These are phyloP conservation scores for Cirrhinus molitorella DNA, from an alignment of 2,797 vertebrate genomes.

Conservation along the genomic window DNA sequence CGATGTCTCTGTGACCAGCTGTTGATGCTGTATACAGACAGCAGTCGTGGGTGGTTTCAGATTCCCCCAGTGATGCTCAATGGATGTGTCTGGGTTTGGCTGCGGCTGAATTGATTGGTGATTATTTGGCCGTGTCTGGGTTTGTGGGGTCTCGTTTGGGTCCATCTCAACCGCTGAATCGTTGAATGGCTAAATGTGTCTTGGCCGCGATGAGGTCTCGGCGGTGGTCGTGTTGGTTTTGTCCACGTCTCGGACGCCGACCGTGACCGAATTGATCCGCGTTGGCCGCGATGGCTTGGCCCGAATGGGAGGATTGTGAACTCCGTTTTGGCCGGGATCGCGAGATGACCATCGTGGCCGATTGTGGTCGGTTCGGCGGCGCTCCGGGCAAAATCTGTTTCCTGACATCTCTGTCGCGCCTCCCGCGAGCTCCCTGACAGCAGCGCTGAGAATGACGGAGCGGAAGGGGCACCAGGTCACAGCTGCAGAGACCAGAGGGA, in stretches of 20 bases:
- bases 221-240: constrained; percentile 41
- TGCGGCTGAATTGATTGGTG: constrained; percentile 27
- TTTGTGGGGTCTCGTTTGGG: constrained; percentile 37
- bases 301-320: constrained; percentile 22
- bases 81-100: constrained; percentile 44
- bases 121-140: constrained; percentile 44
- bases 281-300: background rate
- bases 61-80: constrained; percentile 48
- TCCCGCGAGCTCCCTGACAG: constrained; percentile 66
- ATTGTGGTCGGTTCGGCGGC: constrained; percentile 33
- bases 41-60: constrained; percentile 56
- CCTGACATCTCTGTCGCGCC: constrained; percentile 67
- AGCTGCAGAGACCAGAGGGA: constrained; percentile 60
- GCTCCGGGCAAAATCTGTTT: constrained; percentile 56
- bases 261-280: constrained; percentile 35
- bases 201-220: constrained; percentile 35
- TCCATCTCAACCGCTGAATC: constrained; percentile 2
- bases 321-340: constrained; percentile 4
- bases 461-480: constrained; percentile 68
- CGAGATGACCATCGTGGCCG: constrained; percentile 56
- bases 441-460: constrained; percentile 67
- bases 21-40: constrained; percentile 56
- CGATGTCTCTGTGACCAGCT: constrained; percentile 49
- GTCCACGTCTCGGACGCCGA: constrained; percentile 14
- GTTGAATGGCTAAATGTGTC: constrained; percentile 22